phyloP scores from a whole-genome alignment of 2,888 invertebrate species.

The Galeruca laticollis region DNA sequence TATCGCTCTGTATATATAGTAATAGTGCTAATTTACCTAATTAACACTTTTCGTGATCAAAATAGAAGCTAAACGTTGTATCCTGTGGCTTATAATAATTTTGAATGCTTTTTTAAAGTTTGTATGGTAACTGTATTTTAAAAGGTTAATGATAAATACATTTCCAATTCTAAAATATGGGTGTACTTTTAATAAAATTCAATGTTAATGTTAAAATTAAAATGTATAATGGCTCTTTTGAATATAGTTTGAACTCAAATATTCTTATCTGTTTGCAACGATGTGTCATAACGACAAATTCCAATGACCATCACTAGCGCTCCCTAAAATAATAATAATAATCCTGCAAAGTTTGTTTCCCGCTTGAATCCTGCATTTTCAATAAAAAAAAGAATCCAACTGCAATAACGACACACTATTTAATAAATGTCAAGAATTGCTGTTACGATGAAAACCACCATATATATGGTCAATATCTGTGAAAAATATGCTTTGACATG shows the following conservation, averaged over 20 bases:
- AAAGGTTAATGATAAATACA: constrained; percentile 30
- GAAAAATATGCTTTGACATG: no score
- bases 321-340: not conserved
- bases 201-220: constrained; percentile 33
- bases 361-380: no score
- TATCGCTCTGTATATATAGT: constrained; percentile 25
- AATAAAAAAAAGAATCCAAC: no score
- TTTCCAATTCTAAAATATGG: constrained; percentile 27
- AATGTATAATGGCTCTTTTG: constrained; percentile 15
- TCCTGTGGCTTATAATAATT: constrained; percentile 43
- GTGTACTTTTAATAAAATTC: constrained; percentile 37
- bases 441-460: no score
- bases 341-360: no score
- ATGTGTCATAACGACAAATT: not conserved
- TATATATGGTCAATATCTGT: no score
- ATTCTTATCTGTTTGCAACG: not conserved
- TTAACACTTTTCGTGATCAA: constrained; percentile 30
- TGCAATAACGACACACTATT: no score
- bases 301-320: no score
- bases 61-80: constrained; percentile 31
- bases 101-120: constrained; percentile 39
- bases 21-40: constrained; percentile 31
- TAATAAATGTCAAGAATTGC: no score
- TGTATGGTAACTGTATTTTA: constrained; percentile 46
- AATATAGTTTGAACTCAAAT: not conserved